Evolutionary conservation across 2,888 invertebrate genomes (phyloP).

Genomic region (Pachymerium ferrugineum): DNA sequence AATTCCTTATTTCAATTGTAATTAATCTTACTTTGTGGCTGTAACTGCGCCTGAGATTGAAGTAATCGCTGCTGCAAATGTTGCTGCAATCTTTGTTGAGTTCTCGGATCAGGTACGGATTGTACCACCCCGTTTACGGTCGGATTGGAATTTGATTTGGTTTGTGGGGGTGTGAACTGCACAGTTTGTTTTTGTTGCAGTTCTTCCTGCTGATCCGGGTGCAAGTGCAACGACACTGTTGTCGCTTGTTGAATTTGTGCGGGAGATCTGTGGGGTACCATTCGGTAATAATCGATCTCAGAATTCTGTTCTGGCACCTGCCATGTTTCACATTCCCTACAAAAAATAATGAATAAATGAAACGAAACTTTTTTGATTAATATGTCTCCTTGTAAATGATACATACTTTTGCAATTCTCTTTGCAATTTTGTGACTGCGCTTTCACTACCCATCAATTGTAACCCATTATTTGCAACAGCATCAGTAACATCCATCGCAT

Average conservation of each 20-base stretch:
- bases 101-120: conserved; percentile 40
- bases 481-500: conserved; percentile 38
- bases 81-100: conserved; percentile 63
- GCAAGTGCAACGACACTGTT: conserved; percentile 15
- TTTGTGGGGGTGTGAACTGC: not conserved
- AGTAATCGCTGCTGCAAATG: conserved; percentile 59
- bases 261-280: not conserved
- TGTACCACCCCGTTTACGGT: not conserved
- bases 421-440: conserved; percentile 72
- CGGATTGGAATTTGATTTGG: not conserved
- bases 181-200: conserved; percentile 36
- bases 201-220: conserved; percentile 28
- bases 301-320: not conserved
- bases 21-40: conserved; percentile 39
- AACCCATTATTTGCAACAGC: not conserved
- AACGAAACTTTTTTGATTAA: no score
- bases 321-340: conserved; percentile 29
- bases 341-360: not conserved
- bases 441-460: not conserved
- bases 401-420: conserved; percentile 64
- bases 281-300: not conserved
- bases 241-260: conserved; percentile 27
- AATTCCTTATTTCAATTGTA: not conserved
- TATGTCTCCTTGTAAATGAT: no score
- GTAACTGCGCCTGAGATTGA: conserved; percentile 47